Conservation (phyloP, 2,113 vertebrate genomes). For the Ammodytes marinus region DNA sequence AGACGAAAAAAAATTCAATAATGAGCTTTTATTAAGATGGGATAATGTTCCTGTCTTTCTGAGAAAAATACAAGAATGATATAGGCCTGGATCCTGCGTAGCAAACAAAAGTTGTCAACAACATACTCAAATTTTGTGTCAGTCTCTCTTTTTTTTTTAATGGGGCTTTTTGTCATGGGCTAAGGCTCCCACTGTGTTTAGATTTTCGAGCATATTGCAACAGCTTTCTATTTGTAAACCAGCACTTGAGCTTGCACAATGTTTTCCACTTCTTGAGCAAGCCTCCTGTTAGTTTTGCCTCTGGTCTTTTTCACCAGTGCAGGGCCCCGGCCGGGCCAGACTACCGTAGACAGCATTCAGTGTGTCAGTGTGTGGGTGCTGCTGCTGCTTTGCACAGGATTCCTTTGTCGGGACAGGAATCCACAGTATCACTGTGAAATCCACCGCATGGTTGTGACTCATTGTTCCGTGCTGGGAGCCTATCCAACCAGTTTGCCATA, state of each 20-base stretch:
- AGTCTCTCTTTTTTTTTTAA: not conserved
- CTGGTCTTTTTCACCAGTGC: constrained; percentile 36
- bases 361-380: constrained; percentile 50
- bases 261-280: constrained; percentile 18
- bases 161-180: constrained; percentile 2
- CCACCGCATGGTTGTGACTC: constrained; percentile 73
- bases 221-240: not conserved
- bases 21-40: not conserved
- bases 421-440: constrained; percentile 79
- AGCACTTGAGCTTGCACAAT: not conserved
- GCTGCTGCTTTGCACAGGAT: constrained; percentile 68
- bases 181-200: not conserved
- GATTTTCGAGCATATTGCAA: not conserved
- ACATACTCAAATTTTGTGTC: not conserved
- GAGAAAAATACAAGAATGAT: not conserved
- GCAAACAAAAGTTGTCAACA: not conserved
- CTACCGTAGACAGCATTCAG: constrained; percentile 39
- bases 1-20: not conserved
- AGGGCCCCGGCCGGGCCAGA: constrained; percentile 17
- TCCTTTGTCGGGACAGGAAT: constrained; percentile 80
- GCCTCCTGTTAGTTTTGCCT: not conserved
- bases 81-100: not conserved
- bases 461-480: constrained; percentile 72
- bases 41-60: not conserved
- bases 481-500: constrained; percentile 74